Evolutionary conservation across 2,113 vertebrate species (phyloP).

Genomic region (Cynoglossus semilaevis): DNA sequence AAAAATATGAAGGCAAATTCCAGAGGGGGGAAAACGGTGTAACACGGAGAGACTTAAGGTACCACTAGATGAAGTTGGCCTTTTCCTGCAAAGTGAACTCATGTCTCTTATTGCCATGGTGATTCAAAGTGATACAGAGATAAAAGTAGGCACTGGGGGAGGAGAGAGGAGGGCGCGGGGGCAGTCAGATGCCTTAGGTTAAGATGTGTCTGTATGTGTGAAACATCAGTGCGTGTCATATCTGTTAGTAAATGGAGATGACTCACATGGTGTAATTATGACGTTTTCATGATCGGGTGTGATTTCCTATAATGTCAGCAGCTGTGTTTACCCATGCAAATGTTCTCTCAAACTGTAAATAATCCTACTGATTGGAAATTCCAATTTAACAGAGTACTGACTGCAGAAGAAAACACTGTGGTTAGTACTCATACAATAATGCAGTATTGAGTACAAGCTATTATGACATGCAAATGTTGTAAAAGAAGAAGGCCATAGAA

Average conservation of each 20-base stretch:
- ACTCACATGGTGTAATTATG: no score
- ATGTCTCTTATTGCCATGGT: constrained; percentile 5
- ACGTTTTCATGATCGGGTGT: constrained; percentile 16
- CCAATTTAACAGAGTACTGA: no score
- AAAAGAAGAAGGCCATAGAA: no score
- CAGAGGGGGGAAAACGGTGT: constrained; percentile 9
- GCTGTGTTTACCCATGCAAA: no score
- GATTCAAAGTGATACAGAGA: constrained; percentile 9
- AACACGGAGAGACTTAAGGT: constrained; percentile 11
- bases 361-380: no score
- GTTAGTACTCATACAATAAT: no score
- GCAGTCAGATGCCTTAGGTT: constrained; percentile 1
- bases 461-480: no score
- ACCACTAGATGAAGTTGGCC: constrained; percentile 12
- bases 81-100: constrained; percentile 15
- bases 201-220: constrained; percentile 5
- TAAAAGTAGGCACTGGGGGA: not conserved
- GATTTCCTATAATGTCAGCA: not conserved
- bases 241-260: no score
- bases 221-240: no score
- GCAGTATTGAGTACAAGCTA: no score
- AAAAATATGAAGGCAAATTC: constrained; percentile 31
- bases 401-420: no score
- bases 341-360: no score
- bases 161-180: not conserved